Evolutionary conservation across 2,888 invertebrate genomes (phyloP).

Genomic region (Sesia apiformis): DNA sequence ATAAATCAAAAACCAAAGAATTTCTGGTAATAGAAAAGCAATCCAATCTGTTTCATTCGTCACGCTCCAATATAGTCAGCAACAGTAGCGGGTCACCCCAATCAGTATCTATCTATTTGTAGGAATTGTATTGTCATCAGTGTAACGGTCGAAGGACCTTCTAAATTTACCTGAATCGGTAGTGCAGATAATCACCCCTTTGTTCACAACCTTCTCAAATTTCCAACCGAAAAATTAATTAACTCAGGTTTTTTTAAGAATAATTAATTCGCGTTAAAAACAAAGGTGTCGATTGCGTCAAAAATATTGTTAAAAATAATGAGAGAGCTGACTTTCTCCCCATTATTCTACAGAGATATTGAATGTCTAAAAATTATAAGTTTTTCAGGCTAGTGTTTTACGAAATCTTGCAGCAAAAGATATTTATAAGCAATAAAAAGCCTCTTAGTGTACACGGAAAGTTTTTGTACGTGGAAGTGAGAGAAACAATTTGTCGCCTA

Average conservation of each 20-base stretch:
- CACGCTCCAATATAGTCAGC: conserved; percentile 41
- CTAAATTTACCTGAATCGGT: background rate
- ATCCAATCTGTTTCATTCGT: conserved; percentile 59
- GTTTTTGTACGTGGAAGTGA: conserved; percentile 20
- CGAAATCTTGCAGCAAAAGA: conserved; percentile 1
- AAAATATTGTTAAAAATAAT: conserved; percentile 44
- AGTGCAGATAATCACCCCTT: conserved; percentile 23
- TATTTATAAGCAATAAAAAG: conserved; percentile 12
- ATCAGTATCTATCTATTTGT: conserved; percentile 18
- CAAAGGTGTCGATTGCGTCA: conserved; percentile 58
- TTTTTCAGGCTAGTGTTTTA: background rate
- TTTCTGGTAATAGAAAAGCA: conserved; percentile 57
- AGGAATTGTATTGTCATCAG: conserved; percentile 13
- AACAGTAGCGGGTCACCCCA: conserved; percentile 29
- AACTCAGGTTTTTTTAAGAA: conserved; percentile 38
- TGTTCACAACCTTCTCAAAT: conserved; percentile 63
- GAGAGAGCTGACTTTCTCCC: conserved; percentile 21
- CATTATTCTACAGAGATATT: conserved; percentile 32
- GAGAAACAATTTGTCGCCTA: conserved; percentile 19
- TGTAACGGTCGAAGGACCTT: background rate
- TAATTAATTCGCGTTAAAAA: conserved; percentile 60
- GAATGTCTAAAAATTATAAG: conserved; percentile 18
- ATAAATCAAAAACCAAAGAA: conserved; percentile 26
- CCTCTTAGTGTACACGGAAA: conserved; percentile 10
- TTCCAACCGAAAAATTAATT: conserved; percentile 52